phyloP scores from a whole-genome alignment of 2,113 vertebrate genomes.

The Opisthocomus hoazin region DNA sequence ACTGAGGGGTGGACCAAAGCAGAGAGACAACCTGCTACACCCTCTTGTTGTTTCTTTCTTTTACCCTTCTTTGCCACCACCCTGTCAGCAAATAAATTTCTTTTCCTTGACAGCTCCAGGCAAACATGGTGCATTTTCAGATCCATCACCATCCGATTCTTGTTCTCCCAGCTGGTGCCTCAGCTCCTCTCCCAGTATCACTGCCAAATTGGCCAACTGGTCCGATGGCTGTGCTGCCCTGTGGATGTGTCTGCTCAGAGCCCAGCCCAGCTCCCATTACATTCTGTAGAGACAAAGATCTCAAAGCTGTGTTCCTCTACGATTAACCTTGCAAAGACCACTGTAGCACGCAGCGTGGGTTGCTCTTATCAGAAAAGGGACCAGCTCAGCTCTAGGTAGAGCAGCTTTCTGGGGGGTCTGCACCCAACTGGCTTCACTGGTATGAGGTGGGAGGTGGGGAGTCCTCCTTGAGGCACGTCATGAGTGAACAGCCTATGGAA shows the following conservation, averaged over 20 bases:
- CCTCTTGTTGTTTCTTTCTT: background rate
- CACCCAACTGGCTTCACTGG: background rate
- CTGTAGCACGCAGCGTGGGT: fast-evolving
- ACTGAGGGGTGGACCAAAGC: background rate
- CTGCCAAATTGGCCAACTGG: background rate
- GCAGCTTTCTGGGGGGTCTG: background rate
- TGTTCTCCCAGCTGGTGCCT: background rate
- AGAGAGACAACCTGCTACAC: background rate
- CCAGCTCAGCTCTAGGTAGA: background rate
- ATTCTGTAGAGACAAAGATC: background rate
- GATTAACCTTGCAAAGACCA: background rate
- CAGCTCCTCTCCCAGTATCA: background rate
- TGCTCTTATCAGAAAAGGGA: background rate
- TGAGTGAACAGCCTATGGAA: background rate
- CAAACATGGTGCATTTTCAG: background rate
- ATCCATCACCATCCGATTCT: background rate
- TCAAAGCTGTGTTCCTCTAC: background rate
- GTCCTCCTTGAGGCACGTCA: background rate
- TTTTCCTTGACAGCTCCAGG: background rate
- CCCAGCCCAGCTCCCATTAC: background rate
- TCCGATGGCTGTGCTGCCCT: background rate
- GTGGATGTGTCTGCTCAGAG: background rate
- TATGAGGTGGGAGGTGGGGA: background rate
- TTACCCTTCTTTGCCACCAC: background rate
- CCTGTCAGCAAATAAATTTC: background rate